Base-by-base conservation (phyloP, 2,797 vertebrate species). In the Otolemur crassicaudatus region DNA sequence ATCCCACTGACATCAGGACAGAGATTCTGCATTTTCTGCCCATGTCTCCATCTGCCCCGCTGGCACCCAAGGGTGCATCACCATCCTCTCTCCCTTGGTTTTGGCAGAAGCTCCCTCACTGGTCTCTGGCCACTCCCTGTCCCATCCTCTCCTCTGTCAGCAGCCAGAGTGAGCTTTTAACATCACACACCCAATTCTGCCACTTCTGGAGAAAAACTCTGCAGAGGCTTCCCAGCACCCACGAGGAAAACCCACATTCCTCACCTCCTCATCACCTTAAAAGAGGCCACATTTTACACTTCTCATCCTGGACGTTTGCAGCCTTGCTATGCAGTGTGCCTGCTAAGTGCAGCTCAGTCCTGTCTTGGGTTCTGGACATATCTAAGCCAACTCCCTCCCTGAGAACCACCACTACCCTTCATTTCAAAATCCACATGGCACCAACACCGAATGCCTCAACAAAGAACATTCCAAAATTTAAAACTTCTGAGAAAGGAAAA, bases 131-230 rank as follows among this genome's bases (percentile, higher is more conserved):
- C 40, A 23, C 79, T 63, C 72, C 29, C 20, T 16, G 10, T n/a
- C 3, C 10, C 43, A 20, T 14, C n/a, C 7, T 7, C 2, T 34
- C 22, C 22, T 27, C 31, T 10, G 79, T 20, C 58, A 17, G 58
- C 46, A 22, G 77, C 67, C 69, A 88, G 20, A 82, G 46, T 0
- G 25, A 61, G 22, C 20, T 75, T 70, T 67, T 34, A 58, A 56
- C 16, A 17, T 53, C 40, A 20, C 60, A 53, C n/a, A 0, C 61
- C n/a, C 0, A 0, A 23, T 31, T 22, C 49, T 7, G 6, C 49
- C 27, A 58, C 29, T 11, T 19, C 53, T 23, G 6, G 6, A 20
- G 3, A 4, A 22, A n/a, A 23, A 29, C 12, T 81, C 60, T 7
- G 37, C 69, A 82, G 58, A 5, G 77, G 46, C 67, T 49, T 61